phyloP scores from a whole-genome alignment of 2,113 vertebrate species.

The Onychostoma macrolepis region DNA sequence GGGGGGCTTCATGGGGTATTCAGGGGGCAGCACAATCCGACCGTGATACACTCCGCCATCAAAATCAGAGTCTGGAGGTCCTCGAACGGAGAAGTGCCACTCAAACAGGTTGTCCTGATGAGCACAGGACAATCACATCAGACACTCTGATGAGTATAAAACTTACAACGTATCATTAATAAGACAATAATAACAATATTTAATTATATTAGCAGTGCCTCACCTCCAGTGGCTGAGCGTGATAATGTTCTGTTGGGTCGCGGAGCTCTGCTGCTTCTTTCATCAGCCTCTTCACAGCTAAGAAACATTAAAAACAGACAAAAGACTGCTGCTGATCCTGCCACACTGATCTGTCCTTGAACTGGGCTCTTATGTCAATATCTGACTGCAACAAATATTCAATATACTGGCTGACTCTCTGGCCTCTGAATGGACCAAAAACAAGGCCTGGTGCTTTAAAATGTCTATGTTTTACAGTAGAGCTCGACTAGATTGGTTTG shows the following conservation, averaged over 20 bases:
- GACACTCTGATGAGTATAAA: neutral
- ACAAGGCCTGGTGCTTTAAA: neutral
- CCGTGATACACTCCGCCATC: constrained; percentile 97
- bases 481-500: neutral
- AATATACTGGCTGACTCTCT: neutral
- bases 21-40: constrained; percentile 93
- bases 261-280: constrained; percentile 96
- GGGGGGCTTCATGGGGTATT: constrained; percentile 98
- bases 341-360: neutral
- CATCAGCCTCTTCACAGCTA: constrained; percentile 98
- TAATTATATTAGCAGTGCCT: constrained; percentile 42
- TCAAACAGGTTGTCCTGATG: constrained; percentile 97
- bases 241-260: constrained; percentile 97
- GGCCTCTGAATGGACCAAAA: neutral
- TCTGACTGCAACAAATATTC: constrained; percentile 13
- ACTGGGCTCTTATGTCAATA: neutral
- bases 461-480: neutral
- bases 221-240: constrained; percentile 97
- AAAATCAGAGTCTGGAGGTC: constrained; percentile 97
- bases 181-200: neutral
- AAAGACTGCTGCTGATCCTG: neutral
- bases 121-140: constrained; percentile 20
- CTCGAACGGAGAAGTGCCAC: constrained; percentile 98
- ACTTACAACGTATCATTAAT: neutral
- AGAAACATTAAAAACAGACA: constrained; percentile 55